phyloP scores from a whole-genome alignment of 2,113 vertebrate species.

The Lophius piscatorius region DNA sequence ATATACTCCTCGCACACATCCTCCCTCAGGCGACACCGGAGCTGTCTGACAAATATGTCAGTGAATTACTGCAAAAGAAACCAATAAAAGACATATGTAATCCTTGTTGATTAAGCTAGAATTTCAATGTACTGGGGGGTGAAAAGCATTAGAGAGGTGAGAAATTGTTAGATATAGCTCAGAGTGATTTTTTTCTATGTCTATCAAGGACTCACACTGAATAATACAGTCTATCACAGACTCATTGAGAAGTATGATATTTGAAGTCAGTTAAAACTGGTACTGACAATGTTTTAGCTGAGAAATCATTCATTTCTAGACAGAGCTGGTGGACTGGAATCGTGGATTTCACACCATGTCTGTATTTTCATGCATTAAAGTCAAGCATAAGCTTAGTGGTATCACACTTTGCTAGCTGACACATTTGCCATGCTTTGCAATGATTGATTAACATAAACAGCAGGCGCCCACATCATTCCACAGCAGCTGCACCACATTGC shows the following conservation, averaged over 20 bases:
- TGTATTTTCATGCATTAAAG: slow-evolving; percentile 61
- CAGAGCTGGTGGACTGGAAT: slow-evolving; percentile 52
- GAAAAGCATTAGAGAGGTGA: slow-evolving; percentile 67
- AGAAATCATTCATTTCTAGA: slow-evolving; percentile 50
- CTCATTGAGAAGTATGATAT: slow-evolving; percentile 39
- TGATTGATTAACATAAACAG: slow-evolving; percentile 35
- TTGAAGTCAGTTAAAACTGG: slow-evolving; percentile 37
- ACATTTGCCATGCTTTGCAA: slow-evolving; percentile 48
- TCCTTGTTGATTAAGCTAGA: slow-evolving; percentile 73
- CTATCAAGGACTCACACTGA: slow-evolving; percentile 41
- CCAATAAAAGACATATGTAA: slow-evolving; percentile 69
- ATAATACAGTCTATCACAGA: slow-evolving; percentile 31
- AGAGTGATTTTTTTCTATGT: slow-evolving; percentile 46
- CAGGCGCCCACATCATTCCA: slow-evolving; percentile 11
- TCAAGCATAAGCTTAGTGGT: slow-evolving; percentile 36
- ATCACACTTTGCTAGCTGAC: slow-evolving; percentile 45
- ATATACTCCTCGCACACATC: slow-evolving; percentile 25
- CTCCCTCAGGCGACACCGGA: slow-evolving; percentile 60
- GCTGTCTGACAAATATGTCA: slow-evolving; percentile 65
- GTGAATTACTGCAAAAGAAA: slow-evolving; percentile 73
- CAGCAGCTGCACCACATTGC: slow-evolving; percentile 8
- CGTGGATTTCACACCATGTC: slow-evolving; percentile 62
- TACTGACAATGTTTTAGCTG: slow-evolving; percentile 43
- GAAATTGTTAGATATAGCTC: slow-evolving; percentile 66
- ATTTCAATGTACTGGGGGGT: slow-evolving; percentile 54